phyloP scores from a whole-genome alignment of 2,797 vertebrate species.

The Amazona ochrocephala region DNA sequence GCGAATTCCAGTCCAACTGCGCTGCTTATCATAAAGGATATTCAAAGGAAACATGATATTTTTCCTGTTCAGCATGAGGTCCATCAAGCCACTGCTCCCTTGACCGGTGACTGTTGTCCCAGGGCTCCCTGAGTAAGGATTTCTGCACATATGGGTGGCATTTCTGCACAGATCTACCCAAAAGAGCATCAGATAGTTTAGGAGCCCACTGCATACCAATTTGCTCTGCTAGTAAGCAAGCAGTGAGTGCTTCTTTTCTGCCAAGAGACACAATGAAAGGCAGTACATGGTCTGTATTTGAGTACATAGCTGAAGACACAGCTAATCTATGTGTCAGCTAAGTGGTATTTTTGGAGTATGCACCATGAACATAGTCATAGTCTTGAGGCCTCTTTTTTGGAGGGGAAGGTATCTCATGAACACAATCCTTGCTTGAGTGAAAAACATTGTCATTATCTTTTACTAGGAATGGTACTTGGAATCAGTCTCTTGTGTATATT shows the following conservation, averaged over 20 bases:
- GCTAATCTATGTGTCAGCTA: not conserved
- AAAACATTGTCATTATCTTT: not conserved
- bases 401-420: not conserved
- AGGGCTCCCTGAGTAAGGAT: not conserved
- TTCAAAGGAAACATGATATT: not conserved
- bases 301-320: not conserved
- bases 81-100: not conserved
- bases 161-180: not conserved
- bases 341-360: not conserved
- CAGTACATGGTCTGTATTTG: not conserved
- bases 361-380: rapidly evolving
- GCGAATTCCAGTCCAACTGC: not conserved
- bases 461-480: not conserved
- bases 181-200: rapidly evolving
- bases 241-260: not conserved
- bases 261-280: not conserved
- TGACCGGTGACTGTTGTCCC: not conserved
- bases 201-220: not conserved
- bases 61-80: not conserved
- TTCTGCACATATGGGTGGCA: not conserved
- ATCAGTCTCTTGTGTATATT: not conserved
- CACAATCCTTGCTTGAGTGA: not conserved
- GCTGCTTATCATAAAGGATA: not conserved
- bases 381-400: not conserved
- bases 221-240: not conserved